Base-by-base conservation (phyloP, 2,888 invertebrate species). In the Sinopyrophorus schimmeli region DNA sequence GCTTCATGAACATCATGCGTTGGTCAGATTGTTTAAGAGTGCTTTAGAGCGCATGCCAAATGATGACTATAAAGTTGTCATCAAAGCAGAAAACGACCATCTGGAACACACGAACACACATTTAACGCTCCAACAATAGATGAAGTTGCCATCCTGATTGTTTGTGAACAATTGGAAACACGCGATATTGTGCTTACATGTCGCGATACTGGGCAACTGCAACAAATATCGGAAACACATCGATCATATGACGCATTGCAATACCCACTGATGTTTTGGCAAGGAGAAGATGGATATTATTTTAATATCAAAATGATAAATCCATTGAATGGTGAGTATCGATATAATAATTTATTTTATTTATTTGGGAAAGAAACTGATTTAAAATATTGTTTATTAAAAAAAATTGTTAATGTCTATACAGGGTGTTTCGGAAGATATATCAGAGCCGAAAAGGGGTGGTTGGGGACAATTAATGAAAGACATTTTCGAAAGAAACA, bases 231-330 rank as follows among this genome's bases (percentile, higher is more conserved):
- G 11, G 63, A 67, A 55, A 64, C 61, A 12, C 66, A 67, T 41
- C 57, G 64, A 15, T 58, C 60, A 28, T 70, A 67, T 47, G 69
- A 74, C 47, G 62, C 72, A 15, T 55, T 74, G 30, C 65, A 69
- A 53, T 75, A 75, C 53, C 60, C 61, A 20, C 20, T 61, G 17
- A 47, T 62, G 15, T 63, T 63, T 47, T 58, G 57, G 38, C 47
- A 46, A 47, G 59, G 57, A 30, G 59, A 61, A 23, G 59, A 59
- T 54, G 53, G 54, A 44, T 62, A 62, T 57, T 26, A 60, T 53
- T 56, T 61, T 34, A 21, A 14, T 7, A 53, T 60, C 10, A 59
- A 23, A 23, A 21, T 23, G 14, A 12, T 12, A 20, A 21, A 23
- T 34, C 20, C 16, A 18, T 3, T 10, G 9, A 16, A 3, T 10